Conservation (phyloP, 2,888 invertebrate genomes). For the Tanytarsus gracilentus region DNA sequence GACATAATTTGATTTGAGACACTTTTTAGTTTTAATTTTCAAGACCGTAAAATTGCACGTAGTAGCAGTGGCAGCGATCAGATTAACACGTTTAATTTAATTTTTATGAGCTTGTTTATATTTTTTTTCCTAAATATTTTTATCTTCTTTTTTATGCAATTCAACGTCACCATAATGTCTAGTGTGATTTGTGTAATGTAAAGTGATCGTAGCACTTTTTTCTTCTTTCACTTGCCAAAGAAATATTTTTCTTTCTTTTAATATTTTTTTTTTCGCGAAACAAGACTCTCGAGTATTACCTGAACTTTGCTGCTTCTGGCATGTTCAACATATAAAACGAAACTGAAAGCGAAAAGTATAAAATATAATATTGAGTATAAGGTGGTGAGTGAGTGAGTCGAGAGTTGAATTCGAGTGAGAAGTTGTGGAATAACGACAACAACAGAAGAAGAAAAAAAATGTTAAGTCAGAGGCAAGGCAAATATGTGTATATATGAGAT, state of each 20-base stretch:
- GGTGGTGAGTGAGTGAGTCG: too few species aligned
- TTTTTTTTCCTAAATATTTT: neutral
- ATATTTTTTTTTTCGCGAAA: neutral
- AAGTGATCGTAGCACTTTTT: neutral
- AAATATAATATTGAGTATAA: too few species aligned
- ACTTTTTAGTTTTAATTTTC: too few species aligned
- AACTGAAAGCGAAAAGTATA: conserved; percentile 45
- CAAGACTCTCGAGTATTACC: conserved; percentile 13
- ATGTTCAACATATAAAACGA: conserved; percentile 37
- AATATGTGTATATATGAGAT: conserved; percentile 6
- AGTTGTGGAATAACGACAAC: conserved; percentile 19
- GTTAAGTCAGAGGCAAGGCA: conserved; percentile 12
- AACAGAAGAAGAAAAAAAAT: conserved; percentile 23
- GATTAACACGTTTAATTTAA: too few species aligned
- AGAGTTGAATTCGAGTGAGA: too few species aligned
- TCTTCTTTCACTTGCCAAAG: neutral
- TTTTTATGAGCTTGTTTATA: too few species aligned
- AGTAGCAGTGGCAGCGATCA: too few species aligned
- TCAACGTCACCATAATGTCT: conserved; percentile 18
- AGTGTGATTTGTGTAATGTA: too few species aligned
- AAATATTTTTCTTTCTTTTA: neutral
- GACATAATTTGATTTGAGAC: too few species aligned
- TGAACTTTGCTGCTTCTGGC: conserved; percentile 27
- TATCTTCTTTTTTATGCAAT: too few species aligned
- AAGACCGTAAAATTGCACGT: too few species aligned